A percentile compares a stretch with the other conserved stretches of the same genome.
Evolutionary conservation across 1,140 invertebrate genomes (phyloP).

Genomic region (Papilio xuthus): DNA sequence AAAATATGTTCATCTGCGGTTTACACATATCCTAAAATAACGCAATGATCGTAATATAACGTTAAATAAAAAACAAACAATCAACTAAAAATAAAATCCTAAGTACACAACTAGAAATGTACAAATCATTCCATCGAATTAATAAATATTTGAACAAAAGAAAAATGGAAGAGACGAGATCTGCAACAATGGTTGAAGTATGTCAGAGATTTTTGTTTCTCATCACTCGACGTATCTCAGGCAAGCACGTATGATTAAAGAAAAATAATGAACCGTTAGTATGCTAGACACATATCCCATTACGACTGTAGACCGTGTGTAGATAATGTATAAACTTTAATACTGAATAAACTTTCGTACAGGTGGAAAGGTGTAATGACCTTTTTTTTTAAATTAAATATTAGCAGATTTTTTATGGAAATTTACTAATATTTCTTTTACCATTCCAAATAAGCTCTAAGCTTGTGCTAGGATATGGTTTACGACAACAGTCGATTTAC

Average conservation of each 20-base stretch:
- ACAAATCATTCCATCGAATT: slow-evolving; percentile 10
- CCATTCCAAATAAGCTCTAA: no score
- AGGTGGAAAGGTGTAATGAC: background rate
- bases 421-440: no score
- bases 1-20: no score
- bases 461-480: no score
- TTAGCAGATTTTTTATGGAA: no score
- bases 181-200: slow-evolving; percentile 18
- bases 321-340: slow-evolving; percentile 25
- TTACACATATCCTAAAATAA: no score
- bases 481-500: no score
- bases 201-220: slow-evolving; percentile 18
- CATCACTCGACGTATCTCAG: slow-evolving; percentile 7
- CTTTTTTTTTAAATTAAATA: background rate
- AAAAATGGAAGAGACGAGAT: background rate
- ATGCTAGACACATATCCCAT: slow-evolving; percentile 1
- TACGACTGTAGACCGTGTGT: slow-evolving; percentile 8
- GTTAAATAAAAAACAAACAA: no score
- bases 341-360: slow-evolving; percentile 25
- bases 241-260: slow-evolving; percentile 7
- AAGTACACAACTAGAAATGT: background rate
- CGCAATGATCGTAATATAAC: no score
- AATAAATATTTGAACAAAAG: slow-evolving; percentile 26
- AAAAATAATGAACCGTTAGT: slow-evolving; percentile 22
- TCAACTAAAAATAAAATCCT: background rate